A percentile compares a stretch with the other conserved stretches of the same genome.
phyloP scores from a whole-genome alignment of 2,888 invertebrate species.

The Carpatolechia fugitivella region DNA sequence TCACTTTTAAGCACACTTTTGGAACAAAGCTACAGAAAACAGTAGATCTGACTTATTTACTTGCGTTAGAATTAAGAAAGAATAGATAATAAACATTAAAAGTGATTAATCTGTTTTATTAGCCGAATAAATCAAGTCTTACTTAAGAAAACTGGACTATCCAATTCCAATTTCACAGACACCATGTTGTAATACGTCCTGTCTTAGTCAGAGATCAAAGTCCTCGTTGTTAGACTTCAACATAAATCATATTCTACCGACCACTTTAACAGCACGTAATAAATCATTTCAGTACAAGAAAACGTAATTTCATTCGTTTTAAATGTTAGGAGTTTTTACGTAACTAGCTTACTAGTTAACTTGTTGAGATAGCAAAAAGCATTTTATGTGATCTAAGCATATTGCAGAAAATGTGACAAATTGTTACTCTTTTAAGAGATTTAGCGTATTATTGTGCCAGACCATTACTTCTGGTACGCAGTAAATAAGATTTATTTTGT shows the following conservation, averaged over 20 bases:
- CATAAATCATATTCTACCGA: conserved; percentile 37
- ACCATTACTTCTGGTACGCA: too few relatives aligned
- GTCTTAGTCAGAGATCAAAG: conserved; percentile 36
- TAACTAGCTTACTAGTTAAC: neutral
- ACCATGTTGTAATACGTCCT: conserved; percentile 5
- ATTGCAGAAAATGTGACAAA: neutral
- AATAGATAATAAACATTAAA: too few relatives aligned
- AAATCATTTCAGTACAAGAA: conserved; percentile 20
- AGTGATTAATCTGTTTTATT: too few relatives aligned
- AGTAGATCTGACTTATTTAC: too few relatives aligned
- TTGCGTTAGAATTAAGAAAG: too few relatives aligned
- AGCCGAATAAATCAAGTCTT: neutral
- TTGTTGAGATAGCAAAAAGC: neutral
- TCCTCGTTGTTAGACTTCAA: conserved; percentile 30
- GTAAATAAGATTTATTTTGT: too few relatives aligned
- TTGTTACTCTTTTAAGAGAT: too few relatives aligned
- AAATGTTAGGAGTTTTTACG: neutral
- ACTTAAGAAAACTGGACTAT: neutral
- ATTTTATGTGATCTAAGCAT: neutral
- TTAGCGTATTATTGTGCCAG: too few relatives aligned
- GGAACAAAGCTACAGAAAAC: too few relatives aligned
- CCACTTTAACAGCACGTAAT: conserved; percentile 21
- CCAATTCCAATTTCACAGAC: conserved; percentile 20
- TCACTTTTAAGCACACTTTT: too few relatives aligned
- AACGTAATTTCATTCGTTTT: neutral